These are phyloP conservation scores for Micronisus gabar DNA, from an alignment of 2,113 vertebrate species.

Conservation along the genomic window DNA sequence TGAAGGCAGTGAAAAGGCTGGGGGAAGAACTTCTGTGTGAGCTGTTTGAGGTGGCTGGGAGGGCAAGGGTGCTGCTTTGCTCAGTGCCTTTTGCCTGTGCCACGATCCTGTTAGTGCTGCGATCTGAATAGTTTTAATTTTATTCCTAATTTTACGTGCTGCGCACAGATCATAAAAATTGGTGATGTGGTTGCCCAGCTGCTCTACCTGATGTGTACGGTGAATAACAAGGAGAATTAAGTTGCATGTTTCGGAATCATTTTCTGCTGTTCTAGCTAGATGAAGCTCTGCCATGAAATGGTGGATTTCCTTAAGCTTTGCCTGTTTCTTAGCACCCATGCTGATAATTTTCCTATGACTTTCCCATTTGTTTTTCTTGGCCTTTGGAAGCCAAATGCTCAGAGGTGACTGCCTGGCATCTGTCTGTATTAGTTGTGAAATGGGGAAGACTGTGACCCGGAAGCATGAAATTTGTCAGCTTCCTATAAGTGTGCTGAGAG, in stretches of 20 bases:
- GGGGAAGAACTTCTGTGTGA: neutral
- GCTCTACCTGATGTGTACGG: neutral
- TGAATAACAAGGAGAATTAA: neutral
- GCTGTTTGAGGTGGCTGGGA: neutral
- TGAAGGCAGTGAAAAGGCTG: neutral
- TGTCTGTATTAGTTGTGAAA: accelerated
- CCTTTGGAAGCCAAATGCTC: neutral
- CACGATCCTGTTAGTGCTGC: accelerated
- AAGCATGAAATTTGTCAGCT: accelerated
- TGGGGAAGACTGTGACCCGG: neutral
- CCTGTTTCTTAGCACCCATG: accelerated
- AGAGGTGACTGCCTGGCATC: neutral
- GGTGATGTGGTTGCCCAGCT: neutral
- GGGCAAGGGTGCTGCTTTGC: neutral
- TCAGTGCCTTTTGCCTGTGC: neutral
- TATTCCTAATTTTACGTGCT: neutral
- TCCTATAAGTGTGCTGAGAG: neutral
- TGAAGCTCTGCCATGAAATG: neutral
- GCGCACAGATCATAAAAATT: neutral
- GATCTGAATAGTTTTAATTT: neutral
- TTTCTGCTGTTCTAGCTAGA: neutral
- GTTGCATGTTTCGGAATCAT: accelerated
- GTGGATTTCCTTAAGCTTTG: neutral
- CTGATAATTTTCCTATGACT: accelerated
- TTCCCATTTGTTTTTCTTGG: neutral